Evolutionary conservation across 2,888 invertebrate species (phyloP), one percentile per base, ranked within the genome.

Genomic region (Athrips mouffetella): DNA sequence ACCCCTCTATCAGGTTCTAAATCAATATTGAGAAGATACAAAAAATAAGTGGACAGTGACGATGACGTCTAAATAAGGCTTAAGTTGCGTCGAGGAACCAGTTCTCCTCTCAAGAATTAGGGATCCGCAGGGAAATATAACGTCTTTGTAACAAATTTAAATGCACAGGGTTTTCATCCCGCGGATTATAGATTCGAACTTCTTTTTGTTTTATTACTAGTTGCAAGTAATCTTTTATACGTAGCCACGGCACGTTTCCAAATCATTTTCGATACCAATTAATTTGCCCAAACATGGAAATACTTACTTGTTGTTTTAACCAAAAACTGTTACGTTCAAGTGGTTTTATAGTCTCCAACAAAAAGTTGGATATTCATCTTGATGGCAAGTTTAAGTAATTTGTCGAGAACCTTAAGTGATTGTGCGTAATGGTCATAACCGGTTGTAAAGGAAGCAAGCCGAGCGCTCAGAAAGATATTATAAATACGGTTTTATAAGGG

Each of bases 21-120:
- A 60, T 62, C 61, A 62, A 59, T 55, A 58, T 53, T 48, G 53
- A 55, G 50, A 52, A 52, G 37, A 52, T 42, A 58, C 55, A 58
- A 58, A 49, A 57, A 57, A 59, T 56, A 60, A 50, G 49, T 39
- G 30, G 30, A 20, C 44, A 42, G 44, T 44, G 44, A 30, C 30
- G 30, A 52, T 62, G 60, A 64, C 55, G 55, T 54, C 59, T 59
- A 62, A 59, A 60, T 57, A 58, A 59, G 58, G 61, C 45, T 47
- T 37, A 35, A 39, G 47, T 47, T 51, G 47, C 50, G 48, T 50
- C 57, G 54, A 54, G 55, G 55, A 60, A 55, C 57, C 49, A 54
- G 56, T 55, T 45, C n/a, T 18, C 21, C 11, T 21, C 2, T 4
- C 18, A n/a, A 37, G 37, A 2, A 16, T 42, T 23, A 42, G 42